These are phyloP conservation scores for Exocentrus adspersus DNA, from an alignment of 2,888 invertebrate species.

Conservation along the genomic window DNA sequence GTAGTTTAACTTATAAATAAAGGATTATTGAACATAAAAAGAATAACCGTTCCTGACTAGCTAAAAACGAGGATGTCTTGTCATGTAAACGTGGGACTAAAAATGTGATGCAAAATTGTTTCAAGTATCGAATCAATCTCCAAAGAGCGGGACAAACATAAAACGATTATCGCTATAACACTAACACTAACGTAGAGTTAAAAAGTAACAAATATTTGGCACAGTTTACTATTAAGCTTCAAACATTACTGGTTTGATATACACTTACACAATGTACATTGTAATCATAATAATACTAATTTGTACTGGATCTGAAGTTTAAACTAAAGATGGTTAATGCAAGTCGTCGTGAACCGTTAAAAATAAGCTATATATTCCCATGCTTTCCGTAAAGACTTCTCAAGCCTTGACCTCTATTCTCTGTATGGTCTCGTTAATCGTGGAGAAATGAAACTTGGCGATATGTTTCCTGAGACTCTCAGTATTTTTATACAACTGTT, in stretches of 20 bases:
- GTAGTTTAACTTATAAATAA: slow-evolving; percentile 1
- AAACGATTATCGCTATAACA: too few species aligned
- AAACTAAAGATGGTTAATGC: too few species aligned
- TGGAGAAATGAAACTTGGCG: slow-evolving; percentile 62
- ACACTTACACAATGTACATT: background rate
- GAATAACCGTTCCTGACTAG: slow-evolving; percentile 19
- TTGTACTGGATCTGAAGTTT: too few species aligned
- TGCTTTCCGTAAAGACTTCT: background rate
- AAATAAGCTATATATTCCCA: too few species aligned
- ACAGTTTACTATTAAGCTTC: background rate
- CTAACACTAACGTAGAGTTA: background rate
- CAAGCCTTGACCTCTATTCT: slow-evolving; percentile 52
- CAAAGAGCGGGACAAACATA: too few species aligned
- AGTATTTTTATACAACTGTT: slow-evolving; percentile 63
- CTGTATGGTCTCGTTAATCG: slow-evolving; percentile 47
- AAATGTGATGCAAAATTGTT: slow-evolving; percentile 4
- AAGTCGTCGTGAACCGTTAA: too few species aligned
- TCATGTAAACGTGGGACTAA: too few species aligned
- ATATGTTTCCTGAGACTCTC: slow-evolving; percentile 64
- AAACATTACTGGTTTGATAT: background rate
- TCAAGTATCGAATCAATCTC: too few species aligned
- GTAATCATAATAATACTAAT: too few species aligned
- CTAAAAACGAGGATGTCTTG: too few species aligned
- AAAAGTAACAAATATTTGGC: background rate
- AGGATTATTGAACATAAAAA: background rate